A percentile compares a stretch with the other conserved stretches of the same genome.
Evolutionary conservation across 2,888 invertebrate species (phyloP).

Genomic region (Lymantria monacha): DNA sequence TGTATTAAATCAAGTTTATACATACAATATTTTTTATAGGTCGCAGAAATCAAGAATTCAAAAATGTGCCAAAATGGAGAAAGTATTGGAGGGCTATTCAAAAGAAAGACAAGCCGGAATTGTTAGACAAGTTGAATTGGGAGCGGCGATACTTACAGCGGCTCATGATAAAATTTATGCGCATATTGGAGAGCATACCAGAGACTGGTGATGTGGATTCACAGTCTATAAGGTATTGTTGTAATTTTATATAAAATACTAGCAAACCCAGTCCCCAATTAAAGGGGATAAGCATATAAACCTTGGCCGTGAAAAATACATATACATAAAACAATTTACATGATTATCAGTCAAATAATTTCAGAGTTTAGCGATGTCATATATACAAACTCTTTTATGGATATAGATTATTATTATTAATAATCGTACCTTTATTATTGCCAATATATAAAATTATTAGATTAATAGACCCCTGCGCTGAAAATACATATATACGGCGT

Average conservation of each 20-base stretch:
- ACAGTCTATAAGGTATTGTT: constrained; percentile 75
- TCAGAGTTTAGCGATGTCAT: too few relatives aligned
- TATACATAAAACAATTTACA: too few relatives aligned
- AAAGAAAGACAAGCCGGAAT: constrained; percentile 90
- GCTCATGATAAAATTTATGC: constrained; percentile 94
- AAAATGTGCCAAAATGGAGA: constrained; percentile 92
- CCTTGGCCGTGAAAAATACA: too few relatives aligned
- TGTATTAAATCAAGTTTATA: too few relatives aligned
- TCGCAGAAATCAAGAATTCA: constrained; percentile 93
- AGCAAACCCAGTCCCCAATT: background rate
- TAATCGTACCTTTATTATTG: too few relatives aligned
- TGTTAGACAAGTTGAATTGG: constrained; percentile 88
- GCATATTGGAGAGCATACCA: constrained; percentile 88
- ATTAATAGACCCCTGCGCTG: too few relatives aligned
- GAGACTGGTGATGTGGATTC: constrained; percentile 82
- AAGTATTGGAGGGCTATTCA: constrained; percentile 95
- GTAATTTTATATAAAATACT: background rate
- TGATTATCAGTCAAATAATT: too few relatives aligned
- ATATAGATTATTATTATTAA: too few relatives aligned
- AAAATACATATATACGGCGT: too few relatives aligned
- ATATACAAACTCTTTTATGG: too few relatives aligned
- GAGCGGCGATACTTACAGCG: constrained; percentile 92
- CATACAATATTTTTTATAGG: constrained; percentile 58
- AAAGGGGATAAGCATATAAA: too few relatives aligned
- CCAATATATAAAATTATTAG: too few relatives aligned